Base-by-base conservation (phyloP, 2,888 invertebrate genomes). In the Drosophila niveifrons region DNA sequence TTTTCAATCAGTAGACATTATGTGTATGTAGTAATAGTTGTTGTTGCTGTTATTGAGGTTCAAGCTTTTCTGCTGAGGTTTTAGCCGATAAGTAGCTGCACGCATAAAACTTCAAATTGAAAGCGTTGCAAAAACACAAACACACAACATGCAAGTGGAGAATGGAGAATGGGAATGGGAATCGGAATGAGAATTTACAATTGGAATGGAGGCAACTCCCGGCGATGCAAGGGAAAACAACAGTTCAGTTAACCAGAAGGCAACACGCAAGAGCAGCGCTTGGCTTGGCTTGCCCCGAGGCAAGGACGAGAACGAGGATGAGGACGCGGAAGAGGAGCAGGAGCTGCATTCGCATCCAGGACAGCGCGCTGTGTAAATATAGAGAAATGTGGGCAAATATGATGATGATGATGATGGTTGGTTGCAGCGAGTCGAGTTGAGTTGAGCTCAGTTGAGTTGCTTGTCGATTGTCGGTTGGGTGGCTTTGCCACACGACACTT, bases 201-300 rank as follows among this genome's bases (percentile, higher is more conserved):
- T 57, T 13, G 53, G 17, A 48, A 48, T 56, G 53, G 2, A 36
- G 46, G 31, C n/a, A 46, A 9, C 36, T 36, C n/a, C 13, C 36
- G n/a, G n/a, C 18, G 11, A 36, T 28, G 58, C 34, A 46, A 48
- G 44, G 63, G 48, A 76, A 78, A 78, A 87, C 78, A 82, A 70
- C 72, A 63, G 84, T 73, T 80, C 73, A 75, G 82, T 58, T 77
- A 85, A 88, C 83, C 83, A 88, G 82, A 83, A 88, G 75, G 88
- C 75, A 83, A 83, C 88, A 83, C 83, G 83, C 83, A 83, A 83
- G 64, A 88, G 66, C 70, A 75, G 67, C 71, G 61, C 50, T 58
- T 61, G 71, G 61, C 50, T 58, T 61, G 71, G 62, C 48, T 36
- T 48, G 62, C 82, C 68, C 13, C 13, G 53, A 67, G 81, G 82